phyloP scores from a whole-genome alignment of 2,113 vertebrate species.

The Columba livia region DNA sequence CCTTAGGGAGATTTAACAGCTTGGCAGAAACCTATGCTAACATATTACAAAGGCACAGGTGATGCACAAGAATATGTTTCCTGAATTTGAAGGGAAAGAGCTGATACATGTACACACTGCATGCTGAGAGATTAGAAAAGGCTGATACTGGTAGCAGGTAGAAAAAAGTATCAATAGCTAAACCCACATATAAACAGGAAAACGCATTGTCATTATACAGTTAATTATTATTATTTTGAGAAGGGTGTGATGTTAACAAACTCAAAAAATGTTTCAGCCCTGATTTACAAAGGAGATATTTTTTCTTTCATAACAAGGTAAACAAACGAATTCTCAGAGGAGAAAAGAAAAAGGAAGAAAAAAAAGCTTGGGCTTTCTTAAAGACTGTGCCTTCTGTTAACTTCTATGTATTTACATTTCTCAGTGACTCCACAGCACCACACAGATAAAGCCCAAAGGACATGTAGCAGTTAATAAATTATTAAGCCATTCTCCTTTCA shows the following conservation, averaged over 20 bases:
- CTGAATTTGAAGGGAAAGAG: neutral
- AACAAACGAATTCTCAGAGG: slow-evolving; percentile 31
- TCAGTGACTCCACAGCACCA: slow-evolving; percentile 53
- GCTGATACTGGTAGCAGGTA: neutral
- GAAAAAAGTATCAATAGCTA: neutral
- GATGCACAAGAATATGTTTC: neutral
- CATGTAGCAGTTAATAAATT: slow-evolving; percentile 72
- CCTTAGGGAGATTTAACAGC: neutral
- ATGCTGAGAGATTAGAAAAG: neutral
- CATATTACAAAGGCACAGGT: neutral
- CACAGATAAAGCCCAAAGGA: slow-evolving; percentile 71
- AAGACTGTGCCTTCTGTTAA: slow-evolving; percentile 26
- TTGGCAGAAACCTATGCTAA: slow-evolving; percentile 29
- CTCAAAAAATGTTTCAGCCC: neutral
- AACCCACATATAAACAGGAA: neutral
- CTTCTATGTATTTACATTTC: slow-evolving; percentile 47
- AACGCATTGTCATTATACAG: neutral
- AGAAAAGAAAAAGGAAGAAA: neutral
- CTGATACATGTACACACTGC: neutral
- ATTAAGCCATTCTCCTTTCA: slow-evolving; percentile 63
- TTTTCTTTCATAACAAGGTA: neutral
- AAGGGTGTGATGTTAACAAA: neutral
- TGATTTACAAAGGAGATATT: neutral
- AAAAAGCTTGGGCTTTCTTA: slow-evolving; percentile 8
- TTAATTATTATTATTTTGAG: neutral